These are phyloP conservation scores for Triplophysa tibetana DNA, from an alignment of 2,113 vertebrate species.

Conservation along the genomic window DNA sequence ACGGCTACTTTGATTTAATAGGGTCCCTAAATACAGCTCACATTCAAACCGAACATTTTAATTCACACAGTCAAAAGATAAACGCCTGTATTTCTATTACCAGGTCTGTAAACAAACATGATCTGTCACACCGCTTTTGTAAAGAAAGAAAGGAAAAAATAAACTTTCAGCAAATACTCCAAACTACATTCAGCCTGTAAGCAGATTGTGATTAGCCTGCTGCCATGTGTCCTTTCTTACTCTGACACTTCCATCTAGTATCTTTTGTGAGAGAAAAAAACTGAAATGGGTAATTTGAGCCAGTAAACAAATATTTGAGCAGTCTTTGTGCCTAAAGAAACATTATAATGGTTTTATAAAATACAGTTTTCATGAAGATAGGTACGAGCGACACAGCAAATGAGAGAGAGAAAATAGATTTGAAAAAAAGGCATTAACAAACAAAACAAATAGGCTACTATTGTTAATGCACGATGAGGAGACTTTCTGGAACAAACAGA, in stretches of 20 bases:
- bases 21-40: neutral
- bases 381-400: neutral
- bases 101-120: conserved; percentile 55
- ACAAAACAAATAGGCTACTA: conserved; percentile 1
- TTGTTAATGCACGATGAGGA: neutral
- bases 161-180: conserved; percentile 1
- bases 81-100: conserved; percentile 47
- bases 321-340: conserved; percentile 44
- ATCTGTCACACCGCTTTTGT: neutral
- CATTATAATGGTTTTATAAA: conserved; percentile 40
- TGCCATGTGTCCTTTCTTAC: conserved; percentile 44
- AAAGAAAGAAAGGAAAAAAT: neutral
- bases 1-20: too few species aligned
- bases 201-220: conserved; percentile 17
- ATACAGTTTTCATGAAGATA: conserved; percentile 30
- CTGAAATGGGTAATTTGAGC: conserved; percentile 60
- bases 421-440: conserved; percentile 32
- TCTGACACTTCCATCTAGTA: conserved; percentile 40
- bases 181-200: neutral
- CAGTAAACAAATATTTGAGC: conserved; percentile 56
- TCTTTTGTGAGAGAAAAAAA: conserved; percentile 62
- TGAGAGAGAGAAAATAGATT: neutral
- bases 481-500: conserved; percentile 24
- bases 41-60: neutral
- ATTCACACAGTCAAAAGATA: neutral